These are phyloP conservation scores for Dryocosmus kuriphilus DNA, from an alignment of 2,888 invertebrate genomes.

Conservation along the genomic window DNA sequence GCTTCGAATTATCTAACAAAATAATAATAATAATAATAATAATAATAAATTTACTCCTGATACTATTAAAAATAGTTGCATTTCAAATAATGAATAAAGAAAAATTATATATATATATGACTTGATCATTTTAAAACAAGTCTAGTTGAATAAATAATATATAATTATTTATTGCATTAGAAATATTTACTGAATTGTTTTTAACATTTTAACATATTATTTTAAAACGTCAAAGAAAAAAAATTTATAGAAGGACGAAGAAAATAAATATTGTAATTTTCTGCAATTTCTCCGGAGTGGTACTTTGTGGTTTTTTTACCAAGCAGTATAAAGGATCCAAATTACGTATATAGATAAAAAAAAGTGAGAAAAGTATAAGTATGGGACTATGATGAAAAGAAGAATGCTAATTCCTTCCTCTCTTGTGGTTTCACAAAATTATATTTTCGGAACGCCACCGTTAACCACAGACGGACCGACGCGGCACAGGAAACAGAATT, in stretches of 20 bases:
- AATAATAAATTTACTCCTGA: neutral
- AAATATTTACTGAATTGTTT: too few species aligned
- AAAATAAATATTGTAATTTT: neutral
- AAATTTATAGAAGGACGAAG: neutral
- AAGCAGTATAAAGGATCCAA: neutral
- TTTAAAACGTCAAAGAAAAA: neutral
- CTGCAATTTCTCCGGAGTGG: neutral
- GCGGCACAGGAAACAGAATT: slow-evolving; percentile 21
- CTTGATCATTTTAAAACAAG: too few species aligned
- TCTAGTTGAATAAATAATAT: too few species aligned
- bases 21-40: too few species aligned
- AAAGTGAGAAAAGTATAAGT: neutral
- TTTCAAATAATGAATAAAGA: neutral
- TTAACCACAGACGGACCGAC: slow-evolving; percentile 14
- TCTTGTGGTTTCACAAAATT: slow-evolving; percentile 32
- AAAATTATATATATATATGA: neutral
- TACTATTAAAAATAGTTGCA: neutral
- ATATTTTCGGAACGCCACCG: slow-evolving; percentile 27
- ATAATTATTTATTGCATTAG: too few species aligned
- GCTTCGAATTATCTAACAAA: neutral
- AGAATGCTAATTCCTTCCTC: neutral
- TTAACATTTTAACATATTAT: too few species aligned
- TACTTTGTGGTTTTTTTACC: neutral
- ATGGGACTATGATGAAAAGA: neutral
- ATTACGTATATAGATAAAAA: slow-evolving; percentile 3